Conservation (phyloP, 2,888 invertebrate species). For the Horisme vitalbata region DNA sequence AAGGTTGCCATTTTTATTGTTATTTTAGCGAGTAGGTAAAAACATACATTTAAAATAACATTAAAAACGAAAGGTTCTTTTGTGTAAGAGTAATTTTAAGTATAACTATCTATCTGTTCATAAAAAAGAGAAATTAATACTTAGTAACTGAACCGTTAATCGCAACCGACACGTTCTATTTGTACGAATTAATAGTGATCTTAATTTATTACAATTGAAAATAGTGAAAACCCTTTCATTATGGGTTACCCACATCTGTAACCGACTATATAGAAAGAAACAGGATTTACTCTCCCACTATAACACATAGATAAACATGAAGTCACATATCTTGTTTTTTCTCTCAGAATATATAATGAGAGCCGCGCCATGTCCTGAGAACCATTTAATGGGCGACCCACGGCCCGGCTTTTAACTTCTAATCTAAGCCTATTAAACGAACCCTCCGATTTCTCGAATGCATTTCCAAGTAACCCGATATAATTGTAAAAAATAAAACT, state of each 20-base stretch:
- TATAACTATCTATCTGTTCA: no score
- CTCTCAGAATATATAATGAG: constrained; percentile 49
- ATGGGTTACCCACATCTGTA: no score
- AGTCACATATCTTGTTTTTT: constrained; percentile 37
- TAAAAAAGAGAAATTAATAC: no score
- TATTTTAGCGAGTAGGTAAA: constrained; percentile 32
- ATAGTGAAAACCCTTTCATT: no score
- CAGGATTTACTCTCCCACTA: neutral
- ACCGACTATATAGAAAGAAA: neutral
- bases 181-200: no score
- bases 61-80: constrained; percentile 18
- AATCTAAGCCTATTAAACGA: constrained; percentile 81
- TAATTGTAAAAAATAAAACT: constrained; percentile 81
- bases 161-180: no score
- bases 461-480: constrained; percentile 81
- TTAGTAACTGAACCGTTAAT: no score
- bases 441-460: constrained; percentile 75
- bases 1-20: constrained; percentile 32
- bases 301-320: constrained; percentile 11
- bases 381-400: constrained; percentile 64
- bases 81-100: no score
- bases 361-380: constrained; percentile 59
- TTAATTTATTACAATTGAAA: no score
- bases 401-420: constrained; percentile 76
- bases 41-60: constrained; percentile 21